These are phyloP conservation scores for Pseudochromis fuscus DNA, from an alignment of 2,797 vertebrate genomes.

Conservation along the genomic window DNA sequence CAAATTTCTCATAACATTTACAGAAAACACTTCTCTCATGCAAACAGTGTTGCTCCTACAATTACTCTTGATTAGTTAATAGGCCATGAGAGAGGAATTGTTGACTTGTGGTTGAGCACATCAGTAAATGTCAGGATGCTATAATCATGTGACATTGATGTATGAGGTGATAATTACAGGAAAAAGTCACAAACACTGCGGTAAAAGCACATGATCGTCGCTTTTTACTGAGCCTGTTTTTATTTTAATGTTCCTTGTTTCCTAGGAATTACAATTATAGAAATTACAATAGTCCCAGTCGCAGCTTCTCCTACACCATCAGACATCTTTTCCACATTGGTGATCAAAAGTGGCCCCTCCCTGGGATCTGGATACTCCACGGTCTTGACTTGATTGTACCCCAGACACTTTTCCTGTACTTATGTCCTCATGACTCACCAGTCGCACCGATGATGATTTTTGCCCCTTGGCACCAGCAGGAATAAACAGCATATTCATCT, in stretches of 20 bases:
- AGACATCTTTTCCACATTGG: slow-evolving; percentile 65
- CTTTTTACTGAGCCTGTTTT: slow-evolving; percentile 38
- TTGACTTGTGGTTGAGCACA: slow-evolving; percentile 1
- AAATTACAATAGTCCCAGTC: slow-evolving; percentile 32
- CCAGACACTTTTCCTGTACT: slow-evolving; percentile 66
- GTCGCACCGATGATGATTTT: slow-evolving; percentile 45
- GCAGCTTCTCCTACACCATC: slow-evolving; percentile 49
- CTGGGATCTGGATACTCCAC: slow-evolving; percentile 41
- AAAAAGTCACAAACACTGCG: slow-evolving; percentile 34
- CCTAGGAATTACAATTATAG: slow-evolving; percentile 29
- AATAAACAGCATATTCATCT: slow-evolving; percentile 57
- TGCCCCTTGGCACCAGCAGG: slow-evolving; percentile 57
- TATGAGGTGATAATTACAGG: slow-evolving; percentile 37
- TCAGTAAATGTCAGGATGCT: slow-evolving; percentile 39
- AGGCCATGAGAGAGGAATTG: slow-evolving; percentile 27
- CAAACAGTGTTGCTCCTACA: slow-evolving; percentile 3
- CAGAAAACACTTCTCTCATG: slow-evolving; percentile 10
- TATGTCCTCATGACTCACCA: slow-evolving; percentile 62
- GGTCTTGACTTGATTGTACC: slow-evolving; percentile 54
- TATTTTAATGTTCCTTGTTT: slow-evolving; percentile 35
- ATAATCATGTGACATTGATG: slow-evolving; percentile 44
- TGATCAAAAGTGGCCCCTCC: slow-evolving; percentile 71
- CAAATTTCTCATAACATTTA: slow-evolving; percentile 23
- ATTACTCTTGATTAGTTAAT: slow-evolving; percentile 29
- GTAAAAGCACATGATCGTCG: slow-evolving; percentile 26